Percentiles rank a stretch among this genome's conserved stretches.
Evolutionary conservation across 2,113 vertebrate genomes (phyloP).

Genomic region (Ailuropoda melanoleuca): DNA sequence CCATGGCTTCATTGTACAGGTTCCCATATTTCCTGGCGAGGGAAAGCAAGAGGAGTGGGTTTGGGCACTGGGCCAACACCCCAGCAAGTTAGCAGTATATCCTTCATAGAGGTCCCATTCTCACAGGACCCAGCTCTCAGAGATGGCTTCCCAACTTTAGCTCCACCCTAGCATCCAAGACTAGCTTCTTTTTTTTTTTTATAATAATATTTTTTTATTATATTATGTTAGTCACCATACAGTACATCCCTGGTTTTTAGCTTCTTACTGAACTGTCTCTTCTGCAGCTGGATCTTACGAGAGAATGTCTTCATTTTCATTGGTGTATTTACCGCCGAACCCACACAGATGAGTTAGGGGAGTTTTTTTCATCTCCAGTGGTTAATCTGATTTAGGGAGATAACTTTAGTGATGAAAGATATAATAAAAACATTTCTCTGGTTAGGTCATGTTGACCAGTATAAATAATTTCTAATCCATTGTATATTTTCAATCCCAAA

Average conservation of each 20-base stretch:
- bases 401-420: not conserved
- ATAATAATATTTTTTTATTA: no score
- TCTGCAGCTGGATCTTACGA: not conserved
- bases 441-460: not conserved
- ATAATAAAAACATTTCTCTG: conserved; percentile 8
- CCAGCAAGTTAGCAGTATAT: not conserved
- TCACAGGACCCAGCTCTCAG: not conserved
- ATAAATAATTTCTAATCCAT: conserved; percentile 21
- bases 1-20: not conserved
- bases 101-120: not conserved
- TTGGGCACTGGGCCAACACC: not conserved
- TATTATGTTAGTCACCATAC: no score
- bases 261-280: not conserved
- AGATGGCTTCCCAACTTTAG: not conserved
- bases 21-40: not conserved
- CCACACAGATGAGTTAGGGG: not conserved
- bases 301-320: not conserved
- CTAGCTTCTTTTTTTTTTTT: not conserved
- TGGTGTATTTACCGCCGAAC: not conserved
- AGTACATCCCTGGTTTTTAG: no score
- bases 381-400: not conserved
- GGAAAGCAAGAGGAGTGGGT: not conserved
- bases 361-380: not conserved
- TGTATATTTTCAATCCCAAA: conserved; percentile 32
- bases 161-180: not conserved